Base-by-base conservation (phyloP, 2,797 vertebrate species). In the Champsocephalus esox region DNA sequence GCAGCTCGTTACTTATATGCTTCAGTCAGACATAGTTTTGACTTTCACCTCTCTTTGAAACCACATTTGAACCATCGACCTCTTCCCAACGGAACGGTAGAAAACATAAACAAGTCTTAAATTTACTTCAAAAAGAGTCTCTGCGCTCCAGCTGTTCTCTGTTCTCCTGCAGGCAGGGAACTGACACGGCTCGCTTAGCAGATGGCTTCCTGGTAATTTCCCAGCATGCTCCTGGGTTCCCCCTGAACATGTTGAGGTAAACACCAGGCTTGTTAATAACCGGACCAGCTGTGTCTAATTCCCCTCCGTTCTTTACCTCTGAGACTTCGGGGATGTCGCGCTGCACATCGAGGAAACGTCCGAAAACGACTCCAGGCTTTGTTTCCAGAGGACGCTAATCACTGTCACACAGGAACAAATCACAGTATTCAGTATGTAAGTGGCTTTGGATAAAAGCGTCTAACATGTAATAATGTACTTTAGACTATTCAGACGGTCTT, bases 401-500 rank as follows among this genome's bases (percentile, higher is more conserved):
- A 57, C 74, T 70, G 74, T 73, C 73, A 68, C 66, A 1, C 14
- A 67, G 67, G 43, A 46, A 16, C 61, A 66, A 60, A 43, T 84
- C 58, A 66, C 24, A 24, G 24, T 24, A 24, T 3, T 24, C 2
- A 24, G 24, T 24, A 24, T 24, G 24, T 24, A 0, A 24, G 3
- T 28, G 0, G 3, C 24, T 24, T 24, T 28, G 24, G 24, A 3
- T 28, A 28, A 28, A 28, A 28, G 24, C 3, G 24, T 28, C 24
- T 28, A 28, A 28, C 28, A 28, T 0, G 24, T 28, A 3, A 28
- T 28, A 24, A 24, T 24, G 24, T 28, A 28, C 3, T 28, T 3
- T 28, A 28, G 34, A 38, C 34, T 38, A 38, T 38, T 9, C 34
- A 38, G 34, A 38, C 34, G 9, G 34, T 38, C 34, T 9, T 38